A percentile compares a stretch with the other conserved stretches of the same genome.
Evolutionary conservation across 2,888 invertebrate species (phyloP).

Genomic region (Acanthopleura granulata): DNA sequence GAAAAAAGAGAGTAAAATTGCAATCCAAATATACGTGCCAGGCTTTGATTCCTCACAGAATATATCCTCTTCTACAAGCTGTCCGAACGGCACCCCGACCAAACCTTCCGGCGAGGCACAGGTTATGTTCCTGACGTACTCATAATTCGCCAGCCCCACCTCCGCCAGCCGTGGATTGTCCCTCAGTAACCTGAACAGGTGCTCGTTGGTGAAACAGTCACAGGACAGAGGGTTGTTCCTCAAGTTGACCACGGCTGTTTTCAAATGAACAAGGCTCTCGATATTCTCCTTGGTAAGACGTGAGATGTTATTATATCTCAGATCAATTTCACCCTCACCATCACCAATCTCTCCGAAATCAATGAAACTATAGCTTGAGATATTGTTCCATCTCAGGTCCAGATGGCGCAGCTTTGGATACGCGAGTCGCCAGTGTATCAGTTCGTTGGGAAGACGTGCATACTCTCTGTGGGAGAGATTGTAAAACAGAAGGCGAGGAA

Average conservation of each 20-base stretch:
- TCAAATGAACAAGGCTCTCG: slow-evolving; percentile 32
- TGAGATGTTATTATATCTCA: slow-evolving; percentile 45
- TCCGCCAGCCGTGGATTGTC: slow-evolving; percentile 25
- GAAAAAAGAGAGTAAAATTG: no score
- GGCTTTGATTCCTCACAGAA: background rate
- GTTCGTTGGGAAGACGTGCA: slow-evolving; percentile 29
- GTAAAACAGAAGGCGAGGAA: background rate
- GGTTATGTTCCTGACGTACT: slow-evolving; percentile 35
- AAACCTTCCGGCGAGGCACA: slow-evolving; percentile 35
- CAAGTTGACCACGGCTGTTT: slow-evolving; percentile 39
- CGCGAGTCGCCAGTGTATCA: slow-evolving; percentile 42
- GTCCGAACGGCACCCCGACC: background rate
- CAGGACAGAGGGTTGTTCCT: slow-evolving; percentile 43
- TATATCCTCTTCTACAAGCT: slow-evolving; percentile 1
- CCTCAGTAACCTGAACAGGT: slow-evolving; percentile 26
- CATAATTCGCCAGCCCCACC: background rate
- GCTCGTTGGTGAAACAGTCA: slow-evolving; percentile 38
- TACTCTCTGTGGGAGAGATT: background rate
- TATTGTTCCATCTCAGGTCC: slow-evolving; percentile 47
- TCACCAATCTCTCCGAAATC: background rate
- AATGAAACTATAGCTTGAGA: slow-evolving; percentile 36
- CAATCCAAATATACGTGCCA: no score
- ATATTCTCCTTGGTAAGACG: slow-evolving; percentile 37
- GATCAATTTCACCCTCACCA: slow-evolving; percentile 28
- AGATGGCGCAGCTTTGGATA: slow-evolving; percentile 43